Conservation (phyloP, 2,797 vertebrate species). For the Bucorvus abyssinicus region DNA sequence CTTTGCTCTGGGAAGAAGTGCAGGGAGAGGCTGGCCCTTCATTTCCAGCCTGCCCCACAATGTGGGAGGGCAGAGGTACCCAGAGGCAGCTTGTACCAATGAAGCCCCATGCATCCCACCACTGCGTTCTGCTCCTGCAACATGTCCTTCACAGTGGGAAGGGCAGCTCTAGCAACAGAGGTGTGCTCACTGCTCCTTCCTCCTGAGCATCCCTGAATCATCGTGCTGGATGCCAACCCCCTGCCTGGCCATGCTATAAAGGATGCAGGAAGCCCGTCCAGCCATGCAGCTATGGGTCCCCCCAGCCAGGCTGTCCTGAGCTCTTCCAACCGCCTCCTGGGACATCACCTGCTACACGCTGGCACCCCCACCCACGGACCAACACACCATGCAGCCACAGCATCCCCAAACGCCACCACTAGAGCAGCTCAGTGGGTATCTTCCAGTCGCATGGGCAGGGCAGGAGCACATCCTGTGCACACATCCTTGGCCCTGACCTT, state of each 20-base stretch:
- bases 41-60: not conserved
- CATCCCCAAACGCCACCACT: not conserved
- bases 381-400: not conserved
- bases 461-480: not conserved
- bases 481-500: not conserved
- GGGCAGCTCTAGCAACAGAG: not conserved
- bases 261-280: not conserved
- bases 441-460: not conserved
- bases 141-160: not conserved
- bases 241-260: not conserved
- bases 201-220: not conserved
- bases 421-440: accelerated
- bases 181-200: not conserved
- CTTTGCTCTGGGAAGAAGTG: not conserved
- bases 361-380: not conserved
- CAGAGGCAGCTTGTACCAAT: not conserved
- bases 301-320: not conserved
- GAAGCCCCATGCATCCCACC: not conserved
- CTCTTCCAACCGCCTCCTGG: not conserved
- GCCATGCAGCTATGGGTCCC: not conserved
- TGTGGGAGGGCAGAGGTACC: not conserved
- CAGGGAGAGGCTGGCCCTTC: not conserved
- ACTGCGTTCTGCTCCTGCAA: not conserved
- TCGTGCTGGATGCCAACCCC: not conserved
- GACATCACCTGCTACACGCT: not conserved